Evolutionary conservation across 2,113 vertebrate genomes (phyloP), one percentile per base, ranked within the genome.

Genomic region (Philantomba maxwellii): DNA sequence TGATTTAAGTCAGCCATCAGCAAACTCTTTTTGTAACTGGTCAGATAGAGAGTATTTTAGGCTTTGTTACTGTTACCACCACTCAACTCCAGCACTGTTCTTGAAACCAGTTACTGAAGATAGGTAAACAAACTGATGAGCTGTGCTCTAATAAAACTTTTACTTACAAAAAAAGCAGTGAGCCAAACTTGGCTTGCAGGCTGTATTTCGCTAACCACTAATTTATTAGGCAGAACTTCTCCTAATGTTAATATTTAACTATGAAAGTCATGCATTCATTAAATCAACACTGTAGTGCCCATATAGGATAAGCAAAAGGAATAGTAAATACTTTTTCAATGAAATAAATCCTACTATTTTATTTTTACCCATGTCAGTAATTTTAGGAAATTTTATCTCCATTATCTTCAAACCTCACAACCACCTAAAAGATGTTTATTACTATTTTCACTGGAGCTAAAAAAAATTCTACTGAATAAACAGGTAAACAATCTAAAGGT

Each of bases 341-440:
- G 77, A 93, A 91, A 91, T 77, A 96, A 93, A 89, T 57, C 10
- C n/a, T 86, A 86, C 30, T 80, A 87, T 57, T 70, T 81, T 78
- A 86, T 60, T 80, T 82, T 47, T 83, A 57, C 23, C 36, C 28
- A 78, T 19, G 7, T 51, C 19, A n/a, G 30, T 53, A 36, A 53
- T 51, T 66, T 82, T 73, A 83, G 77, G 36, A 87, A 82, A 93
- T 57, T 62, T 64, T 51, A 81, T n/a, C 51, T 36, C 45, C 64
- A 75, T 75, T 73, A 66, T 70, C 17, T 75, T 96, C 47, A 78
- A 97, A 89, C 23, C 43, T 86, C 36, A 64, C 5, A 93, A 60
- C 8, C 43, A 93, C 33, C 23, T 95, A 89, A 89, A 94, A 84
- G 17, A 49, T 53, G 77, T 39, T 94, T 57, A 60, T 21, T 84